Base-by-base conservation (phyloP, 2,888 invertebrate genomes). In the Chrysolina americana region DNA sequence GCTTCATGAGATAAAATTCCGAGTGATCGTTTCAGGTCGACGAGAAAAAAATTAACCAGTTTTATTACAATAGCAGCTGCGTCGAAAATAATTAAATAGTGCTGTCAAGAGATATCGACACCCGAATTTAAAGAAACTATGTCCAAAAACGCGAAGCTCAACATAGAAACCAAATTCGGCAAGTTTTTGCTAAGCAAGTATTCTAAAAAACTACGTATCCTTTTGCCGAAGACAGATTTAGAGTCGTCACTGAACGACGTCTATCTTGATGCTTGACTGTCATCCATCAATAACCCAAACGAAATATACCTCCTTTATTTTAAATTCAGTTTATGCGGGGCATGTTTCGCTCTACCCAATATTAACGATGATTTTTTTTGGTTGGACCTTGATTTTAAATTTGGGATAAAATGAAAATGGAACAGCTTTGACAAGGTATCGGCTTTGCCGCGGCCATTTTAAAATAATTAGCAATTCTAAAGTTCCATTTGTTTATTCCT, bases 381-480 rank as follows among this genome's bases (percentile, higher is more conserved):
- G 70, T 63, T 74, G 70, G 76, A 75, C 76, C 74, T 74, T 77
- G 81, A 75, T 76, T 77, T 77, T 75, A 76, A 77, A 77, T 75
- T 77, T 76, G 77, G 75, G 73, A 79, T 75, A 77, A 75, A 78
- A 77, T 77, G 79, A 77, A 77, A 77, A 77, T 73, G 76, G 75
- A 72, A 15, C 48, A 53, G 70, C 71, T 47, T 65, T 69, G 70
- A 68, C 71, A 64, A 64, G 50, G 73, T 69, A 77, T 77, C 72
- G 75, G 71, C 63, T 44, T 70, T 64, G 70, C 70, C 63, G 76
- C 79, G 74, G 79, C 79, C 79, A 79, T 79, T 76, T 78, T 78
- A 70, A 70, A 83, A 84, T 86, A 86, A 87, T 87, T 87, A 87
- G 86, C 87, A 86, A 87, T 86, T 86, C 87, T 85, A 86, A 87